Conservation (phyloP, 2,113 vertebrate species). For the Psettodes erumei region DNA sequence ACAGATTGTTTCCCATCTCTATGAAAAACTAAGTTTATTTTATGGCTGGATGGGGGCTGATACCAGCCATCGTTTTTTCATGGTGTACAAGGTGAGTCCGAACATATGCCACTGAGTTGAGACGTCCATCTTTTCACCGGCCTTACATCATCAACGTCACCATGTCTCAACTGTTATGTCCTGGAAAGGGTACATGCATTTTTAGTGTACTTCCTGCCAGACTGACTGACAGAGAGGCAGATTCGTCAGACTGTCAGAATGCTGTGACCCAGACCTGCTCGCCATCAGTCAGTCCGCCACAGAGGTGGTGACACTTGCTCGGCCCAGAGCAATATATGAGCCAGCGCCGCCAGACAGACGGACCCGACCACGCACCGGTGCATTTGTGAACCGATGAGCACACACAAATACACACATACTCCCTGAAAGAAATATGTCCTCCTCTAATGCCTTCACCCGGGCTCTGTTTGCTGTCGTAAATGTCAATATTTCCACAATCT, state of each 20-base stretch:
- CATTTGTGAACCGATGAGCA: conserved; percentile 58
- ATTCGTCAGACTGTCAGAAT: conserved; percentile 59
- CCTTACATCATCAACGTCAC: conserved; percentile 20
- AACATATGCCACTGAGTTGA: background rate
- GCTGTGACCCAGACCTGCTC: conserved; percentile 63
- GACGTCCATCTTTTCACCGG: conserved; percentile 16
- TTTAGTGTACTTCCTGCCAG: conserved; percentile 45
- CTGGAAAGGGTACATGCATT: conserved; percentile 41
- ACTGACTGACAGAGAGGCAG: conserved; percentile 43
- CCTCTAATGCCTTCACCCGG: conserved; percentile 70
- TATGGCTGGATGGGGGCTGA: background rate
- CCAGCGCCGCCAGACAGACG: conserved; percentile 60
- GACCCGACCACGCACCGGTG: conserved; percentile 57
- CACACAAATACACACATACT: conserved; percentile 27
- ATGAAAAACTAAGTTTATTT: background rate
- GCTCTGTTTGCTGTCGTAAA: conserved; percentile 73
- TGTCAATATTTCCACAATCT: conserved; percentile 83
- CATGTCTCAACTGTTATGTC: conserved; percentile 13
- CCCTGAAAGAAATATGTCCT: conserved; percentile 55
- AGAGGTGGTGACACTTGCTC: conserved; percentile 41
- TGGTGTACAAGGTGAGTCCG: background rate
- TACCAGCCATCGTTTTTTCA: background rate
- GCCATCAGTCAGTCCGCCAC: conserved; percentile 64
- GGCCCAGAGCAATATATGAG: conserved; percentile 63
- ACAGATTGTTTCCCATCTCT: background rate